Evolutionary conservation across 1,140 invertebrate genomes (phyloP).

Genomic region (Thrips palmi): DNA sequence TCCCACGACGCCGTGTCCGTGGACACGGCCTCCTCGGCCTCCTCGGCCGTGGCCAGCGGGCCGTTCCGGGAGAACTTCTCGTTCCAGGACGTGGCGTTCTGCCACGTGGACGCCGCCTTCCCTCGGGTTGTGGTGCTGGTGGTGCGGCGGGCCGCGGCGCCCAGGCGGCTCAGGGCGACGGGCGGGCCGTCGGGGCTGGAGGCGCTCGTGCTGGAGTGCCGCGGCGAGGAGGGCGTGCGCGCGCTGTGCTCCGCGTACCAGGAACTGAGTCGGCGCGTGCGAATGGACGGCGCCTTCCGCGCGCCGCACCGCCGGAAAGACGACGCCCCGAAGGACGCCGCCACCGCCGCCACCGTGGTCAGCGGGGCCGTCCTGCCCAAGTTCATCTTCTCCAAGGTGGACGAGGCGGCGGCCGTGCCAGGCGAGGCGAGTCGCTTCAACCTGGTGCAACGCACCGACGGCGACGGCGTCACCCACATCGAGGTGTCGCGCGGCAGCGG

Average conservation of each 20-base stretch:
- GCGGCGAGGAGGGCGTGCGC: constrained; percentile 12
- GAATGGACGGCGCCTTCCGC: constrained; percentile 6
- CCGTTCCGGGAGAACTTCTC: constrained; percentile 11
- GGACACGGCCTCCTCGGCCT: too few species aligned
- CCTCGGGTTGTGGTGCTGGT: constrained; percentile 16
- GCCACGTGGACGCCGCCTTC: constrained; percentile 16
- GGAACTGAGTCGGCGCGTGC: constrained; percentile 14
- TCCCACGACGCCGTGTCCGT: constrained; percentile 1
- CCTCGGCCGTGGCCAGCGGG: background rate
- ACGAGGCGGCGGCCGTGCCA: background rate
- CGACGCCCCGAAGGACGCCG: background rate
- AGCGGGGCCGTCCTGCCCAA: constrained; percentile 2
- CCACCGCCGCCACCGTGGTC: background rate
- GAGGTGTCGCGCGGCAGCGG: too few species aligned
- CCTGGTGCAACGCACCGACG: constrained; percentile 16
- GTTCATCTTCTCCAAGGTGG: background rate
- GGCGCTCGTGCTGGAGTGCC: constrained; percentile 14
- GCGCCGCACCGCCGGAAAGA: background rate
- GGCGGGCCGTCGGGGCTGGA: constrained; percentile 12
- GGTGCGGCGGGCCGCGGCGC: constrained; percentile 14
- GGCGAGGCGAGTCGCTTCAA: constrained; percentile 13
- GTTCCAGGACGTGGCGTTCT: constrained; percentile 16
- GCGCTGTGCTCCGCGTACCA: constrained; percentile 13
- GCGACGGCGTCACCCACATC: constrained; percentile 18
- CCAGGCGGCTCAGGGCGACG: background rate